Evolutionary conservation across 2,113 vertebrate species (phyloP).

Genomic region (Ciconia stormi): DNA sequence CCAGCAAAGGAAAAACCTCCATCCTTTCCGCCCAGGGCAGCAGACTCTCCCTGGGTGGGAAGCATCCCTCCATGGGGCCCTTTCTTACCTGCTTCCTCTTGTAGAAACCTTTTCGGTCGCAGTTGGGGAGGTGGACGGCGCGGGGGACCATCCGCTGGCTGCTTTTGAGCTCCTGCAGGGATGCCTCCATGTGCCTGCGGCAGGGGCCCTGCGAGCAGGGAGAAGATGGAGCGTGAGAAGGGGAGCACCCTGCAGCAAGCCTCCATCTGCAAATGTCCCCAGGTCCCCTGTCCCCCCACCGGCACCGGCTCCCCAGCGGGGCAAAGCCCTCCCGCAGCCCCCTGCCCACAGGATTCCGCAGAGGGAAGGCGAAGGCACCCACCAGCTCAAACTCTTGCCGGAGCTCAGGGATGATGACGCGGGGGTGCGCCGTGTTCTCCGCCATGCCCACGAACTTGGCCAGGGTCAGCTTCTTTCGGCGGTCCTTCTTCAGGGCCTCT

Average conservation of each 20-base stretch:
- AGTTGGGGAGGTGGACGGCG: slow-evolving; percentile 95
- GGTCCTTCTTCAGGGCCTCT: slow-evolving; percentile 88
- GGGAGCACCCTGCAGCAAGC: not conserved
- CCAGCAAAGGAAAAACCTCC: not conserved
- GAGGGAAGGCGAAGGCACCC: slow-evolving; percentile 42
- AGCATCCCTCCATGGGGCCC: not conserved
- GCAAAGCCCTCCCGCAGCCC: not conserved
- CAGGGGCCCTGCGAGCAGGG: slow-evolving; percentile 85
- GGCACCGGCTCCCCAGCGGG: rapidly evolving
- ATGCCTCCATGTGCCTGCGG: slow-evolving; percentile 92
- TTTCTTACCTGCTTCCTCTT: slow-evolving; percentile 93
- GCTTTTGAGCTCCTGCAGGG: slow-evolving; percentile 93
- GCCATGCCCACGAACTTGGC: slow-evolving; percentile 81
- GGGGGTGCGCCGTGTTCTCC: slow-evolving; percentile 86
- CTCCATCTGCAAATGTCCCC: not conserved
- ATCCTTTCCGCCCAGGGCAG: not conserved
- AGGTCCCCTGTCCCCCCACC: rapidly evolving
- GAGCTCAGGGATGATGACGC: slow-evolving; percentile 75
- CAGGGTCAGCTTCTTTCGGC: slow-evolving; percentile 84
- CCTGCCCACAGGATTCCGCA: rapidly evolving
- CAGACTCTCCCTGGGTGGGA: rapidly evolving
- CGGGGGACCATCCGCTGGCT: slow-evolving; percentile 88
- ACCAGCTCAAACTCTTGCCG: slow-evolving; percentile 96
- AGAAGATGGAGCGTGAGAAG: not conserved
- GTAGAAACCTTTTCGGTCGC: slow-evolving; percentile 97